phyloP scores from a whole-genome alignment of 1,140 invertebrate genomes.

The Aphis craccivora region DNA sequence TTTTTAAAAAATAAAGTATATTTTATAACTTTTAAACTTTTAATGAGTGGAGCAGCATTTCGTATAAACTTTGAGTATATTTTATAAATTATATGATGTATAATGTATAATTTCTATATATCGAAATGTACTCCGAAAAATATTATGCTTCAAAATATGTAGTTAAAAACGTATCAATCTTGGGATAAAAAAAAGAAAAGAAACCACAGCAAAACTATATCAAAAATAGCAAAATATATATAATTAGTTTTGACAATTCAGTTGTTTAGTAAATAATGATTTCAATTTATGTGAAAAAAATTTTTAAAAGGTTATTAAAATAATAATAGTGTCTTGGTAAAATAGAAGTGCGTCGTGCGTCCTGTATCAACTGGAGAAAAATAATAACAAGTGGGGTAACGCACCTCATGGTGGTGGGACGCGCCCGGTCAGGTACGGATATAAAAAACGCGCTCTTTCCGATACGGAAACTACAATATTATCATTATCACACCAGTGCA shows the following conservation, averaged over 20 bases:
- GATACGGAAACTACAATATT: background rate
- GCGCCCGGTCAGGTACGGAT: background rate
- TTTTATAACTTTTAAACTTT: too few relatives aligned
- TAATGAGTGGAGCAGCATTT: too few relatives aligned
- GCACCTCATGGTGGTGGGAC: background rate
- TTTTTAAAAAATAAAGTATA: too few relatives aligned
- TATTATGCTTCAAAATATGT: background rate
- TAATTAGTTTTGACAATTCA: background rate
- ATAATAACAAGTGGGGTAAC: background rate
- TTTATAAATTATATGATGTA: too few relatives aligned
- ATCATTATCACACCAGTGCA: background rate
- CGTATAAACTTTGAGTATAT: too few relatives aligned
- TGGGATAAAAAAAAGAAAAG: too few relatives aligned
- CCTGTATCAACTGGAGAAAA: background rate
- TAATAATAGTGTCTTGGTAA: background rate
- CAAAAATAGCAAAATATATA: too few relatives aligned
- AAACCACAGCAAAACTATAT: too few relatives aligned
- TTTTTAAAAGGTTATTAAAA: background rate
- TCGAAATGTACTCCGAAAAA: background rate
- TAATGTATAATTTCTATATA: too few relatives aligned
- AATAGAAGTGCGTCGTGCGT: background rate
- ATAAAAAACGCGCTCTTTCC: background rate
- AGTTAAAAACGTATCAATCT: background rate
- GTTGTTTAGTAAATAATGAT: background rate
- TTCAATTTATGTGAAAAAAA: background rate